Evolutionary conservation across 2,888 invertebrate species (phyloP).

Genomic region (Mimachlamys varia): DNA sequence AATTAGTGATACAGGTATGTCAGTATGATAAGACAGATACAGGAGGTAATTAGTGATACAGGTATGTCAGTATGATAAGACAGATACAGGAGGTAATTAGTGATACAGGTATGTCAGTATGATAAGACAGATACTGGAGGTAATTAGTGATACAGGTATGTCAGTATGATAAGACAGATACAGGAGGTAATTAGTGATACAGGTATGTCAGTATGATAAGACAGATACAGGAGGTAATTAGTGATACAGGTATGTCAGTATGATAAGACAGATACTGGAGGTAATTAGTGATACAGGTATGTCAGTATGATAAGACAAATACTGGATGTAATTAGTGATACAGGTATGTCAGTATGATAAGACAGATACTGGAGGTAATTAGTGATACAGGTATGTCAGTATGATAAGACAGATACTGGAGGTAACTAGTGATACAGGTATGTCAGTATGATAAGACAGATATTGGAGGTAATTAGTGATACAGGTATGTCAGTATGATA

Average conservation of each 20-base stretch:
- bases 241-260: background rate
- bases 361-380: background rate
- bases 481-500: background rate
- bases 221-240: background rate
- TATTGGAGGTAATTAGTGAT: background rate
- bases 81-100: background rate
- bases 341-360: background rate
- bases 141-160: constrained; percentile 24
- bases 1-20: constrained; percentile 5
- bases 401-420: background rate
- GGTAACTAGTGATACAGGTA: background rate
- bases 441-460: background rate
- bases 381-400: background rate
- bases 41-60: background rate
- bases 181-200: background rate
- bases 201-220: background rate
- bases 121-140: background rate
- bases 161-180: background rate
- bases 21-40: background rate
- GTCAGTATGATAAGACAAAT: background rate
- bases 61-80: background rate
- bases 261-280: background rate
- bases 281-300: background rate
- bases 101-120: constrained; percentile 2
- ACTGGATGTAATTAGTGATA: background rate